Percentiles rank a stretch among this genome's conserved stretches.
Conservation (phyloP, 2,888 invertebrate genomes). For the Prosopocoilus inquinatus region DNA sequence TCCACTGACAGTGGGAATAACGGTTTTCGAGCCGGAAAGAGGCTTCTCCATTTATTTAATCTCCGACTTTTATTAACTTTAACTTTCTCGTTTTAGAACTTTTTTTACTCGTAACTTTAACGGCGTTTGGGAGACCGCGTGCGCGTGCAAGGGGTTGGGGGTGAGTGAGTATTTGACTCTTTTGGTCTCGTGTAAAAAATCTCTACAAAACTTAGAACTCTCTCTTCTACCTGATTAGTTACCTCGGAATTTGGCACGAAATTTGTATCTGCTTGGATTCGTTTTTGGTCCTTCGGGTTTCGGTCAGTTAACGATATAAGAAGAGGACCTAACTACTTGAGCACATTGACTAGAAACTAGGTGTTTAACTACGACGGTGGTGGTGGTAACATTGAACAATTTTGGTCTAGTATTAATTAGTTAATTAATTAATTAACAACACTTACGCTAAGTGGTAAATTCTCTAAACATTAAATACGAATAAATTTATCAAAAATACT, state of each 20-base stretch:
- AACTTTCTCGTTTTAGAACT: neutral
- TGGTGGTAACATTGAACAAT: constrained; percentile 22
- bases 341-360: neutral
- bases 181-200: neutral
- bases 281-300: neutral
- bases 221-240: constrained; percentile 1
- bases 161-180: neutral
- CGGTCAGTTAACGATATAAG: neutral
- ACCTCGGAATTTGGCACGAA: neutral
- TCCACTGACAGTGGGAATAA: constrained; percentile 58
- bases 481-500: constrained; percentile 27
- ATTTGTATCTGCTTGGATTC: neutral
- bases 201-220: neutral
- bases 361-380: neutral
- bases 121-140: no score
- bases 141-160: no score
- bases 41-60: constrained; percentile 17
- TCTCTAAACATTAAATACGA: constrained; percentile 23
- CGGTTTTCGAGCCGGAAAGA: constrained; percentile 52
- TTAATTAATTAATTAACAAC: constrained; percentile 12
- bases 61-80: neutral
- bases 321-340: neutral
- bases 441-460: constrained; percentile 6
- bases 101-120: neutral
- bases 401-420: neutral